phyloP scores from a whole-genome alignment of 2,113 vertebrate genomes.

The Falcunculus frontatus region DNA sequence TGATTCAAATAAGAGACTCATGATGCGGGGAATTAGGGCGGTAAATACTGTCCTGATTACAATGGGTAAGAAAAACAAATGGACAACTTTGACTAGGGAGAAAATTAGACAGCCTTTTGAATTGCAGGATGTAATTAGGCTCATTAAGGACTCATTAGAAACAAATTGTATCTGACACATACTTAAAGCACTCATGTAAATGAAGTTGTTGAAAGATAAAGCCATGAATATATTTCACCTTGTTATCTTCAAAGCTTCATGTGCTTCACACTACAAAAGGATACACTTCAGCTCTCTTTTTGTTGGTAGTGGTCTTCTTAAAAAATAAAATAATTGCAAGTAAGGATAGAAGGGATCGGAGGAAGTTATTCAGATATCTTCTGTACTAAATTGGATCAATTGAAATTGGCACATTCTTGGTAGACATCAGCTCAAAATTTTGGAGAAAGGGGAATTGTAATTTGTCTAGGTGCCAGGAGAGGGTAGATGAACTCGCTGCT shows the following conservation, averaged over 20 bases:
- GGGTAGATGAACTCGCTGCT: neutral
- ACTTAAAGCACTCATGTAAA: neutral
- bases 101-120: conserved; percentile 17
- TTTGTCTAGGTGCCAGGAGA: neutral
- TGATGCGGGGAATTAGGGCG: neutral
- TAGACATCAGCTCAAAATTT: neutral
- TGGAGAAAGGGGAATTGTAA: neutral
- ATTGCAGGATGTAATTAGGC: neutral
- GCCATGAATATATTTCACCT: neutral
- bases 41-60: neutral
- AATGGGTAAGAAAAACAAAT: neutral
- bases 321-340: neutral
- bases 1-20: neutral
- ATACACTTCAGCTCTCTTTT: neutral
- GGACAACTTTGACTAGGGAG: neutral
- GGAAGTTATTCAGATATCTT: neutral
- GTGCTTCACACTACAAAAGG: neutral
- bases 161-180: neutral
- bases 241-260: neutral
- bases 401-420: neutral
- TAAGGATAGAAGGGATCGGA: neutral
- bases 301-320: neutral
- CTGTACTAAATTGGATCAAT: neutral
- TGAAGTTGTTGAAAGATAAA: neutral
- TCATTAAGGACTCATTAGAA: conserved; percentile 33